A percentile compares a stretch with the other conserved stretches of the same genome.
Conservation (phyloP, 2,113 vertebrate species). For the Toxostoma redivivum region DNA sequence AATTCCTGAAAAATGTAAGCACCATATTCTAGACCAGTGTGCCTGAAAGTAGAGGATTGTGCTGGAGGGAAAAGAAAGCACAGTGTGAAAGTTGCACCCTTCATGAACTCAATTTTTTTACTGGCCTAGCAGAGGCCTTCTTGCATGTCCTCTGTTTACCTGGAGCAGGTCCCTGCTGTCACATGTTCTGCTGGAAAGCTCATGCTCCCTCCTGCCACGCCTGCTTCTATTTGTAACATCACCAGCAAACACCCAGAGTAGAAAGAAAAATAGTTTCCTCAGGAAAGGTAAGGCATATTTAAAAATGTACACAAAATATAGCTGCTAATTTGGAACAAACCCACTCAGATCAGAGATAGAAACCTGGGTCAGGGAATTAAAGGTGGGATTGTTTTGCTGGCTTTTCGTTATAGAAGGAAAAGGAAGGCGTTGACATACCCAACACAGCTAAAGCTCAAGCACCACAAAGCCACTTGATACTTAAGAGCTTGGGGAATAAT, state of each 20-base stretch:
- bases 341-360: accelerated
- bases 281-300: background rate
- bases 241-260: background rate
- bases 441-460: background rate
- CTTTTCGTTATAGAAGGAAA: background rate
- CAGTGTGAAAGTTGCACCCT: background rate
- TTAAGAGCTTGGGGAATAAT: background rate
- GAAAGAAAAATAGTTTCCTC: background rate
- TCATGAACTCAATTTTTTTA: background rate
- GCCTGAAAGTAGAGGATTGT: background rate
- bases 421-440: background rate
- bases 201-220: background rate
- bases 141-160: background rate
- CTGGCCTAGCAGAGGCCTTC: background rate
- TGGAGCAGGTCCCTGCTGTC: background rate
- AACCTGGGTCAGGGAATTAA: background rate
- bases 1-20: background rate
- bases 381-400: background rate
- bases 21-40: background rate
- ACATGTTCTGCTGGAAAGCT: background rate
- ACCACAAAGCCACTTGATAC: background rate
- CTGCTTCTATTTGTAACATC: background rate
- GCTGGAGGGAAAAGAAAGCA: background rate
- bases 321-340: background rate
- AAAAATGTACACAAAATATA: background rate